Conservation (phyloP, 2,888 invertebrate genomes). For the Oxyteleia sp. region DNA sequence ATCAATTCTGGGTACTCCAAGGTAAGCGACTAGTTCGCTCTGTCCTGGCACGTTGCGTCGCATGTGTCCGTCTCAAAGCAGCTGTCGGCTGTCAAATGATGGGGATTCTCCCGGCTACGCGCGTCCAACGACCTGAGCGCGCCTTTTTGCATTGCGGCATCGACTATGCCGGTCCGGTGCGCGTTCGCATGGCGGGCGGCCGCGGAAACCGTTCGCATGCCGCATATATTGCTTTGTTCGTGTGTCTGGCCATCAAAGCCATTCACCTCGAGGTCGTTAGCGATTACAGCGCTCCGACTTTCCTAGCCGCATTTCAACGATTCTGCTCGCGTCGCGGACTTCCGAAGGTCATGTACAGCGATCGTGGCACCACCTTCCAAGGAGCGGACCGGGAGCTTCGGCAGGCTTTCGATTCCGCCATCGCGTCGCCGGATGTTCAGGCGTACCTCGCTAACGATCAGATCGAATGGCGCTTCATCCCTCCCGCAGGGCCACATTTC, state of each 20-base stretch:
- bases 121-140: neutral
- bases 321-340: neutral
- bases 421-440: no score
- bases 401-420: no score
- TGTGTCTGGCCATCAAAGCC: neutral
- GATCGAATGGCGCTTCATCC: neutral
- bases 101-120: neutral
- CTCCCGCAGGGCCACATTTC: neutral
- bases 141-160: neutral
- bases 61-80: conserved; percentile 1
- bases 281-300: neutral
- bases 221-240: neutral
- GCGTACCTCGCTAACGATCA: no score
- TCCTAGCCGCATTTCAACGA: neutral
- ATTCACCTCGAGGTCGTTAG: neutral
- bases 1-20: conserved; percentile 22
- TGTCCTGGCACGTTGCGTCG: conserved; percentile 9
- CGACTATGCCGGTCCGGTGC: conserved; percentile 1
- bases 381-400: neutral
- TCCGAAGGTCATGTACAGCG: neutral
- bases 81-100: neutral
- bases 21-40: neutral
- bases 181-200: conserved; percentile 5
- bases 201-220: neutral
- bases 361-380: neutral